Evolutionary conservation across 2,888 invertebrate genomes (phyloP).

Genomic region (Conops quadrifasciatus): DNA sequence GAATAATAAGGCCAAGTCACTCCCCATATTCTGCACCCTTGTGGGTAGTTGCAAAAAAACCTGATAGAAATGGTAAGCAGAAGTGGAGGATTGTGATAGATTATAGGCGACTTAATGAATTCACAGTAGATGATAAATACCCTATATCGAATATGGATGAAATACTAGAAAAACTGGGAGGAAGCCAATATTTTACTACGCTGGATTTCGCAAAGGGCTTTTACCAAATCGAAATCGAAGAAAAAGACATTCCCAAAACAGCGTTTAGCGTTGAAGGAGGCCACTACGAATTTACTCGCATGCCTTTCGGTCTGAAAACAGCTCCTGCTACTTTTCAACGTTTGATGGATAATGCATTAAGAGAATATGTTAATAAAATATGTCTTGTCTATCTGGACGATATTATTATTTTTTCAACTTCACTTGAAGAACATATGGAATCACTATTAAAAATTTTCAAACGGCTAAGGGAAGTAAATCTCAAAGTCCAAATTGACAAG

Average conservation of each 20-base stretch:
- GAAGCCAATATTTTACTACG: slow-evolving; percentile 43
- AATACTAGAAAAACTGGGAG: slow-evolving; percentile 48
- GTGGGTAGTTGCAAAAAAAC: too few relatives aligned
- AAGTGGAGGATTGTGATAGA: too few relatives aligned
- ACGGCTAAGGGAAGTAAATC: slow-evolving; percentile 27
- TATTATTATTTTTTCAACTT: slow-evolving; percentile 40
- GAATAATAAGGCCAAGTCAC: background rate
- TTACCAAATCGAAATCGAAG: slow-evolving; percentile 35
- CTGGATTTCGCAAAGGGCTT: slow-evolving; percentile 35
- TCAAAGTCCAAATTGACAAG: slow-evolving; percentile 41
- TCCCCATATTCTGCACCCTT: too few relatives aligned
- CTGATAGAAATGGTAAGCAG: too few relatives aligned
- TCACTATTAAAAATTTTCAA: slow-evolving; percentile 34
- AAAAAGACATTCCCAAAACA: slow-evolving; percentile 25
- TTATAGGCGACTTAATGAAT: slow-evolving; percentile 32
- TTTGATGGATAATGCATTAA: slow-evolving; percentile 40
- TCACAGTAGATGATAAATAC: slow-evolving; percentile 38
- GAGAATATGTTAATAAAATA: slow-evolving; percentile 37
- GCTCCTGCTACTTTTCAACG: slow-evolving; percentile 39
- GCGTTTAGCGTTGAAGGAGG: slow-evolving; percentile 35
- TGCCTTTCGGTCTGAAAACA: slow-evolving; percentile 54
- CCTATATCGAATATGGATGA: slow-evolving; percentile 42
- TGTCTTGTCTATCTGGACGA: too few relatives aligned
- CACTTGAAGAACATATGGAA: slow-evolving; percentile 37
- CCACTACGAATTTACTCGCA: slow-evolving; percentile 41